Evolutionary conservation across 1,140 invertebrate genomes (phyloP).

Genomic region (Penaeus japonicus): DNA sequence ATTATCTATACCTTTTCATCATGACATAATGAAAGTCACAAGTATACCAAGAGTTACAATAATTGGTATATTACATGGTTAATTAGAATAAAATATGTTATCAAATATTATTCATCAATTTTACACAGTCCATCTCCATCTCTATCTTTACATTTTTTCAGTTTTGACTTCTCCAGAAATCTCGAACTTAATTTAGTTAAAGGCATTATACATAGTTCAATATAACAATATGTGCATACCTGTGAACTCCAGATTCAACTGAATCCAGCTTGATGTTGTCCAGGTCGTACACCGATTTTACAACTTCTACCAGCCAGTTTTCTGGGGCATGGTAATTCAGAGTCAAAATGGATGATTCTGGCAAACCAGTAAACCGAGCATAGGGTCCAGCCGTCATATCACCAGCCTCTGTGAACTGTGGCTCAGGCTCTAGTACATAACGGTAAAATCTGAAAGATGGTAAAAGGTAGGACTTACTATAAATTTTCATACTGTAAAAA

Average conservation of each 20-base stretch:
- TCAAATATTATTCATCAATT: too few relatives aligned
- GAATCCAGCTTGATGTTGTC: slow-evolving; percentile 95
- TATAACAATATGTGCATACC: slow-evolving; percentile 38
- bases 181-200: background rate
- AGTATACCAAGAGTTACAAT: too few relatives aligned
- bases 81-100: too few relatives aligned
- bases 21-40: too few relatives aligned
- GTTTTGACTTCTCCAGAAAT: too few relatives aligned
- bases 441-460: slow-evolving; percentile 84
- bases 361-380: slow-evolving; percentile 87
- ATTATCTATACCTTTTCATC: background rate
- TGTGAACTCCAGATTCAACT: slow-evolving; percentile 70
- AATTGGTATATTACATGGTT: too few relatives aligned
- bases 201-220: slow-evolving; percentile 19
- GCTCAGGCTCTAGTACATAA: slow-evolving; percentile 90
- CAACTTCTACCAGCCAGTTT: slow-evolving; percentile 97
- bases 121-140: too few relatives aligned
- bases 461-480: background rate
- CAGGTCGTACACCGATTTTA: slow-evolving; percentile 93
- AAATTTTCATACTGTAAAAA: background rate
- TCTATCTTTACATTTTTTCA: too few relatives aligned
- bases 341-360: slow-evolving; percentile 91
- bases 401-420: slow-evolving; percentile 78
- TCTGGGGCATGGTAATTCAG: slow-evolving; percentile 95
- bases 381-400: slow-evolving; percentile 74